Evolutionary conservation across 1,140 invertebrate species (phyloP).

Genomic region (Bathynomus jamesi): DNA sequence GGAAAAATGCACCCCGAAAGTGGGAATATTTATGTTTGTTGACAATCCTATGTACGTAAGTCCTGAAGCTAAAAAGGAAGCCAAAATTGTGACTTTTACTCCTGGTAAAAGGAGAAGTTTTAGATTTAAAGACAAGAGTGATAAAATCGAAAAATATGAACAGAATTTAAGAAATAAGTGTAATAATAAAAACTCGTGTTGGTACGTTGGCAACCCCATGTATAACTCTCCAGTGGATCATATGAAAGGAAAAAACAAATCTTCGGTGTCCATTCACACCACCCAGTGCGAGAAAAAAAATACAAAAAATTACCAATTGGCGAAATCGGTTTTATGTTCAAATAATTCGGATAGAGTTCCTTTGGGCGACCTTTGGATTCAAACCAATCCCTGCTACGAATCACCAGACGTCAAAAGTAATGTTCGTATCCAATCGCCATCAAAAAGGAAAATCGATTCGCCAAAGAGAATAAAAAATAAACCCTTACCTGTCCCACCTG

Average conservation of each 20-base stretch:
- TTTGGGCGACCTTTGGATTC: constrained; percentile 16
- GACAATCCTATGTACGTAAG: constrained; percentile 36
- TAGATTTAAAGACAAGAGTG: background rate
- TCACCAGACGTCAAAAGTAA: constrained; percentile 17
- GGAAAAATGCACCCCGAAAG: constrained; percentile 17
- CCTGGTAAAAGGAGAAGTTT: background rate
- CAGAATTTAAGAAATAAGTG: background rate
- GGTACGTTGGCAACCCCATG: constrained; percentile 33
- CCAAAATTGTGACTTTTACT: constrained; percentile 24
- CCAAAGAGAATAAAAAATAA: background rate
- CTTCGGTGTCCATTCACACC: background rate
- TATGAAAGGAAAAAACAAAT: background rate
- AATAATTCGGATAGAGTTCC: background rate
- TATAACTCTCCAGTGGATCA: constrained; percentile 21
- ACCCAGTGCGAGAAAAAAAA: constrained; percentile 31
- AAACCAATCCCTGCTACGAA: constrained; percentile 32
- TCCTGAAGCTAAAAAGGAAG: constrained; percentile 34
- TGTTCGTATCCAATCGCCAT: background rate
- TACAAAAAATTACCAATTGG: constrained; percentile 22
- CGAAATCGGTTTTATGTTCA: background rate
- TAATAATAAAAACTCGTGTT: constrained; percentile 3
- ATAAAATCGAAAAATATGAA: background rate
- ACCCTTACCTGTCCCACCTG: background rate
- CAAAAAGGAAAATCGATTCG: background rate
- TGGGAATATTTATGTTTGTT: constrained; percentile 33